Evolutionary conservation across 2,113 vertebrate genomes (phyloP), one percentile per base, ranked within the genome.

Genomic region (Notothenia rossii): DNA sequence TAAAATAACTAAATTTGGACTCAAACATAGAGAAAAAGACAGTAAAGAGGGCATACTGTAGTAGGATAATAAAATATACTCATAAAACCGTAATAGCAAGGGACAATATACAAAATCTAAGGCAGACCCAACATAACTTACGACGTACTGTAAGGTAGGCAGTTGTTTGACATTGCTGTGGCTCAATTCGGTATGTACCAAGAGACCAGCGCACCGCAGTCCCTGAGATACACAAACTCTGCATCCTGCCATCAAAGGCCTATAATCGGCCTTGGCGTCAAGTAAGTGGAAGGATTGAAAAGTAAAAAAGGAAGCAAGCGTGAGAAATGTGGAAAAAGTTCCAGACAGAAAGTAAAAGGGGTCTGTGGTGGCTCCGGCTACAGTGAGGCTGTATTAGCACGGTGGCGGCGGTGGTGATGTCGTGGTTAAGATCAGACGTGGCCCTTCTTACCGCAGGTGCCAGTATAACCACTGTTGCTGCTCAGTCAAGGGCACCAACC

Each of bases 391-490:
- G 64, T 53, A 82, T 83, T 80, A 83, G 68, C 36, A 22, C 2
- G 61, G 83, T 69, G 88, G 86, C 53, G 72, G 77, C 45, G 20
- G 84, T 3, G 79, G 86, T 75, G 84, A 69, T 91, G 91, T 89
- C 50, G 90, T 73, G 90, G 91, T 80, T 65, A 25, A 46, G 62
- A 81, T 70, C 79, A 87, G 91, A 90, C 88, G 0, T 77, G 83
- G 83, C 79, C 77, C 88, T 82, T 75, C 59, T 81, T 50, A 83
- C 92, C 91, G 5, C 92, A 77, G 87, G 89, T 91, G 90, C 92
- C 91, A 88, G 88, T 76, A 72, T 69, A 88, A 88, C 79, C 68
- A 14, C 68, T 46, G 65, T 67, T 10, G 14, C 65, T 65, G 81
- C 82, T 88, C 73, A 81, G 83, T 82, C 85, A 86, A 86, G 79